Evolutionary conservation across 2,888 invertebrate species (phyloP), one percentile per base, ranked within the genome.

Genomic region (Cosmorhoe ocellata): DNA sequence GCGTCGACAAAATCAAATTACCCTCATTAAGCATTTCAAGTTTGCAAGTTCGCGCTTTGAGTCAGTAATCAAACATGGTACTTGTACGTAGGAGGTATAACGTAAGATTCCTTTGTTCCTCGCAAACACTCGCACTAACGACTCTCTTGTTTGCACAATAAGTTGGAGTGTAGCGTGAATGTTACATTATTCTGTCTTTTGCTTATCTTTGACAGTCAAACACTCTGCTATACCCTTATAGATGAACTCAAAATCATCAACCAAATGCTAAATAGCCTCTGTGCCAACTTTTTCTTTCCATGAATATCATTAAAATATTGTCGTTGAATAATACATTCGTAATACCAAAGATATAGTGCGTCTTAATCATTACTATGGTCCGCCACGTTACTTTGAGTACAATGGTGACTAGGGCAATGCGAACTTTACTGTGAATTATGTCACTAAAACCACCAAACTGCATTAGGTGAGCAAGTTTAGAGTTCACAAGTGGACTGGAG

Each of bases 51-150:
- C 28, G 28, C 55, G 58, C 64, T 63, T 62, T 64, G 67, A 51
- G 44, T 59, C 51, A 41, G 64, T 66, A 69, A 68, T 69, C 67
- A 70, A 68, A 69, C 63, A 61, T 31, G 28, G 18, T 41, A 24
- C 24, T 2, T 11, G 12, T 14, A 27, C 13, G 14, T 7, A 27
- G 12, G 5, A 34, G 11, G 13, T 41, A 43, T 12, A 34, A 22
- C 30, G 10, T 33, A 39, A 44, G 44, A 36, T 31, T 44, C 44
- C 69, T 71, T 72, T 69, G 71, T 69, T 64, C 54, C 46, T 51
- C 47, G 58, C 60, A 58, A 68, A 64, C 66, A 73, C 67, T 71
- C 58, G 56, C 56, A 56, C 66, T 71, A 73, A 76, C 68, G 66
- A 71, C 59, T 61, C 60, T 56, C 38, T 52, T 64, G 66, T 64